Evolutionary conservation across 2,888 invertebrate genomes (phyloP).

Genomic region (Caenorhabditis virilis): DNA sequence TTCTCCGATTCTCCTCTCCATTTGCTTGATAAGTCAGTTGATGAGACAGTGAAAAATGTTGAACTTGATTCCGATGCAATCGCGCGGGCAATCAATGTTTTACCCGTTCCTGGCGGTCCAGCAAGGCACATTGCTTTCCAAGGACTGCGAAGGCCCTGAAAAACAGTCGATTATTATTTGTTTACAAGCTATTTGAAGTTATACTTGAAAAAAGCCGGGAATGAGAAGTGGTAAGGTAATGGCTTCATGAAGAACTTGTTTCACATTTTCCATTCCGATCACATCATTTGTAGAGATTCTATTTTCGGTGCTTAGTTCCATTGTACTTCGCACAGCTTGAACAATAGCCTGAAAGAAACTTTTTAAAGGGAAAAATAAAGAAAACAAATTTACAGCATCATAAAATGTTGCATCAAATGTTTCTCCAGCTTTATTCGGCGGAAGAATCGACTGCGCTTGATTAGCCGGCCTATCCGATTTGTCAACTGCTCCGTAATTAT

Average conservation of each 20-base stretch:
- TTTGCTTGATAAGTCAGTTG: slow-evolving; percentile 95
- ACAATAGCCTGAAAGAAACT: slow-evolving; percentile 18
- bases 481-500: background rate
- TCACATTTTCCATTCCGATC: slow-evolving; percentile 71
- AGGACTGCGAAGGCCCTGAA: slow-evolving; percentile 74
- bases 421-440: slow-evolving; percentile 27
- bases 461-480: slow-evolving; percentile 12
- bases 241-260: slow-evolving; percentile 87
- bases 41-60: slow-evolving; percentile 81
- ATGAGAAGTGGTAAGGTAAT: slow-evolving; percentile 96
- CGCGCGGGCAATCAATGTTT: slow-evolving; percentile 71
- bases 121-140: slow-evolving; percentile 84
- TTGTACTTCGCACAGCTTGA: slow-evolving; percentile 44
- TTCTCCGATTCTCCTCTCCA: slow-evolving; percentile 99
- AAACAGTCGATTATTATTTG: slow-evolving; percentile 37
- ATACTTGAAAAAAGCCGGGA: slow-evolving; percentile 88
- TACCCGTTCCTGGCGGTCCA: slow-evolving; percentile 76
- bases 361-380: too few relatives aligned
- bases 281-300: slow-evolving; percentile 58
- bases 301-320: slow-evolving; percentile 12
- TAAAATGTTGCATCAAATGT: slow-evolving; percentile 21
- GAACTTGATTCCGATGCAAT: slow-evolving; percentile 73
- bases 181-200: background rate
- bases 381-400: slow-evolving; percentile 6
- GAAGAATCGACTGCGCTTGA: slow-evolving; percentile 17